Conservation (phyloP, 2,888 invertebrate genomes). For the Dione juno region DNA sequence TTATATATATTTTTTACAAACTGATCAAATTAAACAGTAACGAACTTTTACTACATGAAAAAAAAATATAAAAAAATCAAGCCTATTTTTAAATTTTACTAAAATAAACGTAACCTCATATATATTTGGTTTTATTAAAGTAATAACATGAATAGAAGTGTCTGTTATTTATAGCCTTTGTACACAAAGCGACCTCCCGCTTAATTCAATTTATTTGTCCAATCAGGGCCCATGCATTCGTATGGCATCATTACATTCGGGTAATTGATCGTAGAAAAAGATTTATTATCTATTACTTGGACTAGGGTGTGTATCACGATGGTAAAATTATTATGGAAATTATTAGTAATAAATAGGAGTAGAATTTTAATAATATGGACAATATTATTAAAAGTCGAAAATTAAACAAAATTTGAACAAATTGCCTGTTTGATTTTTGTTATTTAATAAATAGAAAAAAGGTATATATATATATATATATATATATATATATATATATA, state of each 20-base stretch:
- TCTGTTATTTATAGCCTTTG: background rate
- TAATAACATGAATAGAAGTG: background rate
- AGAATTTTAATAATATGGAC: too few relatives aligned
- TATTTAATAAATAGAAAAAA: too few relatives aligned
- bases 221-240: conserved; percentile 42
- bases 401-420: too few relatives aligned
- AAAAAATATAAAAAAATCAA: background rate
- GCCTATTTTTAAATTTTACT: background rate
- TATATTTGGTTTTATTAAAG: background rate
- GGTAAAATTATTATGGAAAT: background rate
- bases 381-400: too few relatives aligned
- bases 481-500: too few relatives aligned
- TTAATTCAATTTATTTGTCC: conserved; percentile 44
- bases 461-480: too few relatives aligned
- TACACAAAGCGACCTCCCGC: conserved; percentile 20
- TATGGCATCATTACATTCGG: conserved; percentile 43
- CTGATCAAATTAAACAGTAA: too few relatives aligned
- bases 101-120: background rate
- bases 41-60: too few relatives aligned
- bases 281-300: conserved; percentile 24
- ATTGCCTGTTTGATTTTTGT: too few relatives aligned
- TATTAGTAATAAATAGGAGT: too few relatives aligned
- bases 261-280: conserved; percentile 31
- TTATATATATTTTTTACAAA: too few relatives aligned
- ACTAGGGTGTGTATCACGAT: conserved; percentile 4